Conservation (phyloP, 1,140 invertebrate genomes). For the Drosophila pruinosa region DNA sequence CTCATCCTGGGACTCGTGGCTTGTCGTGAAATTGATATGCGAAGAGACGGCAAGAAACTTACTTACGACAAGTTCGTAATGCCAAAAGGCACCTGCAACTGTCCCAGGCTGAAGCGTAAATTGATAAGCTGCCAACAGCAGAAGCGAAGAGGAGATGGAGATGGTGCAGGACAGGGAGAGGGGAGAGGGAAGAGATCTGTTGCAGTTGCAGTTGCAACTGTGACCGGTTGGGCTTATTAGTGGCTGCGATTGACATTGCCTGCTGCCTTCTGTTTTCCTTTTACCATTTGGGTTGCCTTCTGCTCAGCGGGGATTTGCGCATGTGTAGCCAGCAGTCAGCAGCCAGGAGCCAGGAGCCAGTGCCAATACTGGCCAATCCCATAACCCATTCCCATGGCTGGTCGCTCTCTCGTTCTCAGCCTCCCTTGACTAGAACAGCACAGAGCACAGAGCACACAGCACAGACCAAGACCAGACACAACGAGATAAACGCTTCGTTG, state of each 20-base stretch:
- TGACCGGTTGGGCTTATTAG: slow-evolving; percentile 64
- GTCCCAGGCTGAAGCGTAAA: slow-evolving; percentile 62
- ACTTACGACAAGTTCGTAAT: slow-evolving; percentile 25
- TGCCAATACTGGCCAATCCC: slow-evolving; percentile 1
- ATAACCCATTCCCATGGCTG: not conserved
- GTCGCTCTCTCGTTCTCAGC: not conserved
- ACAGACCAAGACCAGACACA: slow-evolving; percentile 10
- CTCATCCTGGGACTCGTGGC: not conserved
- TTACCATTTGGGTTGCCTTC: slow-evolving; percentile 5
- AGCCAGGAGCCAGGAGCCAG: not conserved
- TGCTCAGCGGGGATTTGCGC: slow-evolving; percentile 43
- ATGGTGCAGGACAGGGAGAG: not conserved
- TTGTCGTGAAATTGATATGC: slow-evolving; percentile 65
- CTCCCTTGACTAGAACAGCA: slow-evolving; percentile 1
- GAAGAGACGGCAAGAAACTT: slow-evolving; percentile 28
- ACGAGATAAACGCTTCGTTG: slow-evolving; percentile 58
- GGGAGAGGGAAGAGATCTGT: not conserved
- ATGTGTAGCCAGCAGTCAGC: slow-evolving; percentile 22
- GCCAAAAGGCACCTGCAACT: slow-evolving; percentile 49
- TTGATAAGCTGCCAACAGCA: slow-evolving; percentile 67
- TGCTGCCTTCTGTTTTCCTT: slow-evolving; percentile 41
- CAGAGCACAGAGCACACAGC: not conserved
- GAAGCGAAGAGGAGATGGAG: not conserved
- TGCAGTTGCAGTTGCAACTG: slow-evolving; percentile 37
- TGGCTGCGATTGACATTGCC: slow-evolving; percentile 63